These are phyloP conservation scores for Galerucella pusilla DNA, from an alignment of 2,888 invertebrate genomes.

Conservation along the genomic window DNA sequence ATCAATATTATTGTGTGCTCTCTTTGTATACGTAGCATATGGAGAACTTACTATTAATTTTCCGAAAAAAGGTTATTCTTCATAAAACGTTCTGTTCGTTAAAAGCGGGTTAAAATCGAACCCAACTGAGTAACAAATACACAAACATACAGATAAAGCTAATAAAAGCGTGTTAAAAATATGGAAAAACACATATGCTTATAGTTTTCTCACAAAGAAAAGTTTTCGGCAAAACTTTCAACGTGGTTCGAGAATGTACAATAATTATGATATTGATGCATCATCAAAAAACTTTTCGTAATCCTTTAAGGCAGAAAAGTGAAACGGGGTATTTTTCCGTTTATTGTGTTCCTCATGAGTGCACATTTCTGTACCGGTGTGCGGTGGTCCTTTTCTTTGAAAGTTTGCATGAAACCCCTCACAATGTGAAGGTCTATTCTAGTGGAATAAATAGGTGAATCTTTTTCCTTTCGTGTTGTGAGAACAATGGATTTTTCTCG, in stretches of 20 bases:
- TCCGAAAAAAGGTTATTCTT: no score
- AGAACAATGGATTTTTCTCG: slow-evolving; percentile 25
- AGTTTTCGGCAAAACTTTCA: slow-evolving; percentile 4
- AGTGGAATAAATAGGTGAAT: slow-evolving; percentile 53
- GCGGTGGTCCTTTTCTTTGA: slow-evolving; percentile 46
- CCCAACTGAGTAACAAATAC: no score
- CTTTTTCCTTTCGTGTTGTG: slow-evolving; percentile 40
- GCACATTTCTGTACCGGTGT: slow-evolving; percentile 51
- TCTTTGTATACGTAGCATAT: no score
- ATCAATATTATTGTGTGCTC: no score
- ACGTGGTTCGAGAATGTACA: slow-evolving; percentile 3
- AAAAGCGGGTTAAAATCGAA: no score
- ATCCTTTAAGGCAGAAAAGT: slow-evolving; percentile 36
- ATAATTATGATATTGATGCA: slow-evolving; percentile 33
- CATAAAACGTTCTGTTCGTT: no score
- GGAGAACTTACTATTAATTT: no score
- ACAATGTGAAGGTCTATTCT: slow-evolving; percentile 50
- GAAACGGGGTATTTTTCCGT: slow-evolving; percentile 42
- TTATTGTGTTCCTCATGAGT: slow-evolving; percentile 52
- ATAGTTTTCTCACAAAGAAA: slow-evolving; percentile 5
- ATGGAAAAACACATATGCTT: background rate
- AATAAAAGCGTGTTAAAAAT: no score
- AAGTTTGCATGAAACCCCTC: slow-evolving; percentile 54
- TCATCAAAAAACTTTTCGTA: slow-evolving; percentile 35
- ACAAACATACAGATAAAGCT: no score